A percentile compares a stretch with the other conserved stretches of the same genome.
These are phyloP conservation scores for Xylota sylvarum DNA, from an alignment of 2,888 invertebrate genomes.

Conservation along the genomic window DNA sequence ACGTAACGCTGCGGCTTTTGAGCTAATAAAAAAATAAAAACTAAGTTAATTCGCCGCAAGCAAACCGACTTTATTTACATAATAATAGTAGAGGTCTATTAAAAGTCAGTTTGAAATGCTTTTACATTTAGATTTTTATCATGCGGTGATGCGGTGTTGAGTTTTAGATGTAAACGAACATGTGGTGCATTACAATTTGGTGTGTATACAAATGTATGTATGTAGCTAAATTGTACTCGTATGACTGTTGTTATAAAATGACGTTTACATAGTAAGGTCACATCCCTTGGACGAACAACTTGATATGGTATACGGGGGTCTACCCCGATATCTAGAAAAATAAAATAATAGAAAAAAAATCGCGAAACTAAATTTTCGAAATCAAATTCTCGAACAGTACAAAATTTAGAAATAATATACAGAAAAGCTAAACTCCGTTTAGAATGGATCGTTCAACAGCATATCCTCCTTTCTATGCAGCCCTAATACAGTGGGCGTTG, in stretches of 20 bases:
- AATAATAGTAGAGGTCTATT: slow-evolving; percentile 1
- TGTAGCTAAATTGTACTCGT: background rate
- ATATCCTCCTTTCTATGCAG: too few species aligned
- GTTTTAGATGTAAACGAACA: background rate
- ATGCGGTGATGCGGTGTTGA: slow-evolving; percentile 9
- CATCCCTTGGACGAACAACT: background rate
- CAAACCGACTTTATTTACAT: slow-evolving; percentile 21
- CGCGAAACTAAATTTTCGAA: too few species aligned
- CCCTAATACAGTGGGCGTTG: too few species aligned
- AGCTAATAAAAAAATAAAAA: background rate
- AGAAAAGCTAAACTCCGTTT: too few species aligned
- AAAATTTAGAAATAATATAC: too few species aligned
- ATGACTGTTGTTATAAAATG: background rate
- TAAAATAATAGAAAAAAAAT: too few species aligned
- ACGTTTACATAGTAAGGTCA: background rate
- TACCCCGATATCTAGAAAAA: too few species aligned
- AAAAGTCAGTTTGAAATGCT: background rate
- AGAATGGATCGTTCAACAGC: too few species aligned
- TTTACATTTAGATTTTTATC: slow-evolving; percentile 6
- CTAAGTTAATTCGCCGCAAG: background rate
- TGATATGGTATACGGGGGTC: too few species aligned
- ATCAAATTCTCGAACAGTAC: too few species aligned
- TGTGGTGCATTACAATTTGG: background rate
- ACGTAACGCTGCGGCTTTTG: background rate
- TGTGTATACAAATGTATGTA: too few species aligned